A percentile compares a stretch with the other conserved stretches of the same genome.
These are phyloP conservation scores for Epirrhoe alternata DNA, from an alignment of 2,888 invertebrate species.

Conservation along the genomic window DNA sequence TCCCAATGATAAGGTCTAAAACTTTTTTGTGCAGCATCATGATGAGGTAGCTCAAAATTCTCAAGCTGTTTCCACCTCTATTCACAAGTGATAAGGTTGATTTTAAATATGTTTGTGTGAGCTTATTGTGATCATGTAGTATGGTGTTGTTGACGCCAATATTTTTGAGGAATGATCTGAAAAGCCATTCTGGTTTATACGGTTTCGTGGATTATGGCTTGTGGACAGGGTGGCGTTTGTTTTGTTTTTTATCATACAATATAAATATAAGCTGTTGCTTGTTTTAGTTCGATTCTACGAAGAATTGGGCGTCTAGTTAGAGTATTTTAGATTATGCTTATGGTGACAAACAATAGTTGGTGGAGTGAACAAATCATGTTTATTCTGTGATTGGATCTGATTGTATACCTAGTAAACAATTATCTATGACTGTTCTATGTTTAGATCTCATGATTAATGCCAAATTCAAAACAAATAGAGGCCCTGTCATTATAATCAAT, in stretches of 20 bases:
- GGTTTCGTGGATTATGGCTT: constrained; percentile 16
- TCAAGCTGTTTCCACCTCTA: constrained; percentile 3
- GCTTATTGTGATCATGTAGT: constrained; percentile 18
- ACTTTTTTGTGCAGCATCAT: constrained; percentile 6
- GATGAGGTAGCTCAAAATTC: background rate
- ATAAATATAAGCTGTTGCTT: background rate
- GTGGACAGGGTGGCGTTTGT: constrained; percentile 6
- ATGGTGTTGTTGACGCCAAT: constrained; percentile 23
- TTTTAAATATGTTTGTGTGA: background rate
- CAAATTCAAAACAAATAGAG: no score
- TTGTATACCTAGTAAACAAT: no score
- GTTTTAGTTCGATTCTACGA: background rate
- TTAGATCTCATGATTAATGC: no score
- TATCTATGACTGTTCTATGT: no score
- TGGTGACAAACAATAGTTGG: no score
- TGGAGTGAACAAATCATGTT: no score
- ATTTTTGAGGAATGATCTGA: constrained; percentile 16
- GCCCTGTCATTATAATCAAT: no score
- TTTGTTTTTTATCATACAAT: constrained; percentile 3
- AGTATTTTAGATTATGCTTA: no score
- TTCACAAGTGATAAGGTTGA: constrained; percentile 5
- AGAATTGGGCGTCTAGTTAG: background rate
- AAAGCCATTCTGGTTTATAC: constrained; percentile 19
- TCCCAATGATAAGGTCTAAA: constrained; percentile 17
- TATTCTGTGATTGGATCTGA: no score